A percentile compares a stretch with the other conserved stretches of the same genome.
Evolutionary conservation across 2,797 vertebrate genomes (phyloP).

Genomic region (Helarctos malayanus): DNA sequence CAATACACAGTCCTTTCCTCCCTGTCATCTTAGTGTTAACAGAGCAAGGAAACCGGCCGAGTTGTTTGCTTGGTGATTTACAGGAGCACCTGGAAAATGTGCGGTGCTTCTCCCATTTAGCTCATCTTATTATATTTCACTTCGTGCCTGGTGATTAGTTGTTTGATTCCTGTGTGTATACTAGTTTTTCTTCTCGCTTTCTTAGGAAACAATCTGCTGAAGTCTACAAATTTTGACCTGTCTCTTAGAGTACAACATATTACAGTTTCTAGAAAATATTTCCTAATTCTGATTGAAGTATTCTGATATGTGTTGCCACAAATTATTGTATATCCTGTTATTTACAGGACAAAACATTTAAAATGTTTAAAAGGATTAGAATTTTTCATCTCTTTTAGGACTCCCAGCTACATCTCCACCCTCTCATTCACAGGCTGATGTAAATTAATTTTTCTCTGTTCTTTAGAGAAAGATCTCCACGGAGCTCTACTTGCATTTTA

Average conservation of each 20-base stretch:
- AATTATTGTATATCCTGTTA: conserved; percentile 1
- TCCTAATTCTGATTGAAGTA: background rate
- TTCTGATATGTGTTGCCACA: background rate
- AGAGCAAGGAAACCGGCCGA: background rate
- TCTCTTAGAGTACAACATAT: conserved; percentile 5
- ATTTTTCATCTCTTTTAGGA: background rate
- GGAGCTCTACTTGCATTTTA: conserved; percentile 27
- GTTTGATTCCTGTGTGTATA: background rate
- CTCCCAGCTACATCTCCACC: background rate
- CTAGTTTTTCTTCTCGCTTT: background rate
- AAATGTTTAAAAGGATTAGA: background rate
- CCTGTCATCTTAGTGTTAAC: background rate
- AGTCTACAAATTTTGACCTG: background rate
- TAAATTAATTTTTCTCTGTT: conserved; percentile 54
- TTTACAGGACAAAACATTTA: conserved; percentile 24
- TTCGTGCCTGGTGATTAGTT: background rate
- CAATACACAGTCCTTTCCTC: background rate
- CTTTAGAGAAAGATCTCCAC: background rate
- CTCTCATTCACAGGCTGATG: background rate
- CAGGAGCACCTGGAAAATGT: background rate
- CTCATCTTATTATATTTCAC: background rate
- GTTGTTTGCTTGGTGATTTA: background rate
- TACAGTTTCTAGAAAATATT: conserved; percentile 24
- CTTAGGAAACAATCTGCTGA: conserved; percentile 18
- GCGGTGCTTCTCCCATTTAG: background rate